Percentiles rank a stretch among this genome's conserved stretches.
Conservation (phyloP, 2,113 vertebrate species). For the Grus americana region DNA sequence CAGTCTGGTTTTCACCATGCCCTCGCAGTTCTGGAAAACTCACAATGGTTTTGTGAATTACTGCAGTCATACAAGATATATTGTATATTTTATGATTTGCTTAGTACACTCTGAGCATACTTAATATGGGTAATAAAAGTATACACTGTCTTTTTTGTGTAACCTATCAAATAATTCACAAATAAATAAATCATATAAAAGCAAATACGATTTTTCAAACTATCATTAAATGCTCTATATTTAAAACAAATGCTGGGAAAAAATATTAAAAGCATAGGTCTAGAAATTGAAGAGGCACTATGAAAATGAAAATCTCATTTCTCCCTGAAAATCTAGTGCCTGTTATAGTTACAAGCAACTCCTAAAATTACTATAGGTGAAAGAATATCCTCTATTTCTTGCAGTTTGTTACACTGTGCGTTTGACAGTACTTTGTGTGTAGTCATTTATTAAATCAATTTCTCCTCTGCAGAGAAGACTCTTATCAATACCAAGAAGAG, state of each 20-base stretch:
- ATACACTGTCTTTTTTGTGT: neutral
- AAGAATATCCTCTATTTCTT: conserved; percentile 25
- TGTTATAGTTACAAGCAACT: conserved; percentile 24
- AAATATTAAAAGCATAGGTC: conserved; percentile 25
- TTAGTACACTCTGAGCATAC: conserved; percentile 30
- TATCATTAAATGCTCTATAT: conserved; percentile 45
- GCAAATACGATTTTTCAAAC: conserved; percentile 40
- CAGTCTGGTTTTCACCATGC: neutral
- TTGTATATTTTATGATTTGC: conserved; percentile 32
- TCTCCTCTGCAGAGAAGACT: conserved; percentile 3
- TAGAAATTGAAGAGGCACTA: conserved; percentile 13
- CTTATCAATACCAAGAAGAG: neutral
- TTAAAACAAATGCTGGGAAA: conserved; percentile 28
- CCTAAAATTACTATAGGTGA: conserved; percentile 14
- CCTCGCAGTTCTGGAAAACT: neutral
- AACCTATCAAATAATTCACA: conserved; percentile 14
- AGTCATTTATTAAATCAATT: conserved; percentile 38
- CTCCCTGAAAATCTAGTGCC: conserved; percentile 1
- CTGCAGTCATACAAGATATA: neutral
- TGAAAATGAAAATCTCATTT: conserved; percentile 43
- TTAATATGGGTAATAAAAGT: conserved; percentile 35
- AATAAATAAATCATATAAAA: conserved; percentile 49
- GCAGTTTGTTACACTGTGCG: neutral
- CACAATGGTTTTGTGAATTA: conserved; percentile 1
- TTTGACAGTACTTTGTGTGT: conserved; percentile 28